Percentiles rank a stretch among this genome's conserved stretches.
These are phyloP conservation scores for Pheosia gnoma DNA, from an alignment of 2,888 invertebrate species.

Conservation along the genomic window DNA sequence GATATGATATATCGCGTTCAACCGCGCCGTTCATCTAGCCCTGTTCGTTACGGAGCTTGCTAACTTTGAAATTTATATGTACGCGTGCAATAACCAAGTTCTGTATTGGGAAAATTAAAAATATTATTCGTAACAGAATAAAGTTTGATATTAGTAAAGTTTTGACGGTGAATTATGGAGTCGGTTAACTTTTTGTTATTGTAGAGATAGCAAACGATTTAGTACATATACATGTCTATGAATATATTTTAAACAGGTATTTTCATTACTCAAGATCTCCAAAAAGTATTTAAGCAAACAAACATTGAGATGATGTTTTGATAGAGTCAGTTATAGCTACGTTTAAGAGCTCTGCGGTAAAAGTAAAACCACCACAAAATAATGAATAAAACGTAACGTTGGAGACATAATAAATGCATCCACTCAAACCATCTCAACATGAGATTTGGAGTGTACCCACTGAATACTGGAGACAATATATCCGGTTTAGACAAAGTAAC, in stretches of 20 bases:
- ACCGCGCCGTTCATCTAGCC: slow-evolving; percentile 53
- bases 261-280: too few species aligned
- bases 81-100: slow-evolving; percentile 27
- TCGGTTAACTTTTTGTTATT: neutral
- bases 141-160: slow-evolving; percentile 14
- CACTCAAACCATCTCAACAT: slow-evolving; percentile 21
- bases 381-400: neutral
- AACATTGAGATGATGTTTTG: too few species aligned
- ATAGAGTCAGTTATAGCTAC: too few species aligned
- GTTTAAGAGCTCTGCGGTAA: too few species aligned
- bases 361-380: neutral
- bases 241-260: too few species aligned
- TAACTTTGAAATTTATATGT: slow-evolving; percentile 40
- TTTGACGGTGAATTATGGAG: slow-evolving; percentile 15
- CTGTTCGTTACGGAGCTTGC: slow-evolving; percentile 49
- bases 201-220: neutral
- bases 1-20: slow-evolving; percentile 64
- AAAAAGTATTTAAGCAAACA: too few species aligned
- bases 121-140: slow-evolving; percentile 10
- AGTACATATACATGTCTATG: neutral
- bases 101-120: slow-evolving; percentile 31
- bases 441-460: neutral
- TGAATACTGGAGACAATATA: slow-evolving; percentile 25
- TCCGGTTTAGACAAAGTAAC: slow-evolving; percentile 54
- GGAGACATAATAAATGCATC: neutral